Evolutionary conservation across 2,113 vertebrate species (phyloP).

Genomic region (Callocephalon fimbriatum): DNA sequence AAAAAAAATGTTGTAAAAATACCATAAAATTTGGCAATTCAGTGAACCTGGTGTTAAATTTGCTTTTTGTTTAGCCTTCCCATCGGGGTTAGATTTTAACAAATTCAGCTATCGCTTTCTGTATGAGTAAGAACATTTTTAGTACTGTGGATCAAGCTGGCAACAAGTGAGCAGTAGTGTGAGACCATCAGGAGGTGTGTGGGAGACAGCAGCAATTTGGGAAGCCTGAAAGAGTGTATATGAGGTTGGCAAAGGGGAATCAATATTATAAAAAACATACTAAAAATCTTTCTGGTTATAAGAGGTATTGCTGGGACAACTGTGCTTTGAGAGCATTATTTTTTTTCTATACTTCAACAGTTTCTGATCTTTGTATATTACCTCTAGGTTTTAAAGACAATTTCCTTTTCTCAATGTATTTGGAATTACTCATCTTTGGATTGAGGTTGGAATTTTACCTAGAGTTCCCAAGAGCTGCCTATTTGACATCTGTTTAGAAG

Average conservation of each 20-base stretch:
- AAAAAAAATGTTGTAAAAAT: neutral
- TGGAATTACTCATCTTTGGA: neutral
- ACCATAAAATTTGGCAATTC: neutral
- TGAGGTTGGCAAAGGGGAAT: neutral
- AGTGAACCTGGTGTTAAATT: rapidly evolving
- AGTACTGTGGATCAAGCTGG: neutral
- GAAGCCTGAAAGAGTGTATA: neutral
- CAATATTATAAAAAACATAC: neutral
- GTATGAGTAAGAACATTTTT: constrained; percentile 13
- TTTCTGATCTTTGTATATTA: neutral
- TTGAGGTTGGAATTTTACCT: neutral
- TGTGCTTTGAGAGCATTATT: neutral
- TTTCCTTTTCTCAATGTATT: neutral
- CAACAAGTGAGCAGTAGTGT: constrained; percentile 25
- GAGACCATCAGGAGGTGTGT: constrained; percentile 37
- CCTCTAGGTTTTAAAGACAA: neutral
- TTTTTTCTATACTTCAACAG: neutral
- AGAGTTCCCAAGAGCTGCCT: neutral
- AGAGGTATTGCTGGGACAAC: neutral
- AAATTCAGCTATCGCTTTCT: neutral
- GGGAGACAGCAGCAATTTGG: neutral
- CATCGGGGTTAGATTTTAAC: neutral
- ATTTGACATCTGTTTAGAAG: neutral
- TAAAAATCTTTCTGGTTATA: neutral
- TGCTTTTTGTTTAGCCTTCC: neutral